phyloP scores from a whole-genome alignment of 2,797 vertebrate genomes.

The Sciurus carolinensis region DNA sequence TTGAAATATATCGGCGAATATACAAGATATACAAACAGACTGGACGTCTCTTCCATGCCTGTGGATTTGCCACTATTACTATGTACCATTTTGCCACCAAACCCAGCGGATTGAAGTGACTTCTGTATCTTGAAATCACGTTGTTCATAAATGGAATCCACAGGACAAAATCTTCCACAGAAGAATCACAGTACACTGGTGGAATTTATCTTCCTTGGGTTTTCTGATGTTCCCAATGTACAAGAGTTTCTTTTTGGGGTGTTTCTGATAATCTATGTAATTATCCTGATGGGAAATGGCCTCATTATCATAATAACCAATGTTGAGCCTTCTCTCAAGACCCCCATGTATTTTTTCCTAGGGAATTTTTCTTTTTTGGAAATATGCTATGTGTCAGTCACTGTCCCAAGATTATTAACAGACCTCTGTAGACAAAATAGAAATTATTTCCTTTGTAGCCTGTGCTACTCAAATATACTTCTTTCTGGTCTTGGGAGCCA shows the following conservation, averaged over 20 bases:
- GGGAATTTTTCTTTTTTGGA: conserved; percentile 74
- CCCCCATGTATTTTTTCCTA: conserved; percentile 76
- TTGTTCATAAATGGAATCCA: not conserved
- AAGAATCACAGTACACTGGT: not conserved
- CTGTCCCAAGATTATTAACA: conserved; percentile 68
- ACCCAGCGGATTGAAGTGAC: not conserved
- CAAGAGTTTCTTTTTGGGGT: conserved; percentile 71
- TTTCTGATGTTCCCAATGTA: conserved; percentile 68
- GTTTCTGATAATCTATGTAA: conserved; percentile 61
- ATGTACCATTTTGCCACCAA: not conserved
- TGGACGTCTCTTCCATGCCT: not conserved
- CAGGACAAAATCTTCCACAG: not conserved
- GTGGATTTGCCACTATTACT: not conserved
- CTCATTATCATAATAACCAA: conserved; percentile 68
- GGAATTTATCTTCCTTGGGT: conserved; percentile 77
- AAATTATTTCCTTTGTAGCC: conserved; percentile 48
- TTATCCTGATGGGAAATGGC: conserved; percentile 69
- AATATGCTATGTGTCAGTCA: conserved; percentile 69
- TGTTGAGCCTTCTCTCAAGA: conserved; percentile 3
- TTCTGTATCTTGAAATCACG: not conserved
- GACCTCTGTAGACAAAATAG: conserved; percentile 58
- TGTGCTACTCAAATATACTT: conserved; percentile 74
- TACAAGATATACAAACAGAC: not conserved
- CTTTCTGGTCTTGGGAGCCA: conserved; percentile 67
- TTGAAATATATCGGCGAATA: not conserved